Evolutionary conservation across 2,888 invertebrate species (phyloP), one percentile per base, ranked within the genome.

Genomic region (Himalopsyche anomala): DNA sequence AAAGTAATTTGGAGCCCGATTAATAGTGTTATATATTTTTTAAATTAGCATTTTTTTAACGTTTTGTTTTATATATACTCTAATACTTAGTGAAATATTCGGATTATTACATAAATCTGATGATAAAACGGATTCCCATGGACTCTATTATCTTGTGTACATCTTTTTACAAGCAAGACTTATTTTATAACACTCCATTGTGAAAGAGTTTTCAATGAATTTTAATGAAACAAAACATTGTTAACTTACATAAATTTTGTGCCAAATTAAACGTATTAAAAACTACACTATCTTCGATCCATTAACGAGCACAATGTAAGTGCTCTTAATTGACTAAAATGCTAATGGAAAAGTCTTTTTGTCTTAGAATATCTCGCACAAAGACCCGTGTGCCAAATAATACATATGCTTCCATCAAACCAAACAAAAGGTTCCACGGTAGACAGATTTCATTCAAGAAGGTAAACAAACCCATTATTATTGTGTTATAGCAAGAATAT

Each of bases 311-410:
- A 28, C 62, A 62, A 9, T 62, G n/a, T 62, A 11, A 28, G 62
- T 62, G 28, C 28, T n/a, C 62, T 62, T 62, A 62, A 62, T 62
- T 62, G 11, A 62, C 62, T 62, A 62, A 28, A 62, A 28, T 62
- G 62, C 19, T 62, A 62, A 62, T 62, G 62, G 62, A 62, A n/a
- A 62, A 62, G 6, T 6, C 19, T 62, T 62, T 62, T 62, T 62
- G 19, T 62, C 62, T 62, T 19, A 11, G 28, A 19, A 8, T 19
- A 19, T 62, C 19, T 19, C 19, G 19, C 6, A 62, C 62, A 62
- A 62, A 62, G 19, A 62, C 19, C 11, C 28, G 62, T 62, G 62
- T 62, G 62, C 62, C 62, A 62, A 62, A 62, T 62, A 62, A n/a
- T 62, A 62, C 62, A 1, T 62, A 8, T 19, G 19, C 62, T 62